Evolutionary conservation across 2,888 invertebrate genomes (phyloP), one percentile per base, ranked within the genome.

Genomic region (Pachycephus smyrnensis): DNA sequence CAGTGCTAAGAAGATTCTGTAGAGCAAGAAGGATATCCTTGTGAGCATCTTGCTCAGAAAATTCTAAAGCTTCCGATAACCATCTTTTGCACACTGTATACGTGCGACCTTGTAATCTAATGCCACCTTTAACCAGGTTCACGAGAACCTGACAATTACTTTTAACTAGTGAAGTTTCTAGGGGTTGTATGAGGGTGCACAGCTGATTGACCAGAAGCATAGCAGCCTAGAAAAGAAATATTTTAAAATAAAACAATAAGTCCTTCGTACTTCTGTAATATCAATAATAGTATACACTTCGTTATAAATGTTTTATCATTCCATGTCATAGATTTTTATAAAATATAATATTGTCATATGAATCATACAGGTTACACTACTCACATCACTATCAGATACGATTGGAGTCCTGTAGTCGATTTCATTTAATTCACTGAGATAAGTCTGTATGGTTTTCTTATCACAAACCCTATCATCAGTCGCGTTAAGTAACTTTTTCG

Each of bases 361-460:
- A 23, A 23, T 55, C 55, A 55, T 69, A 76, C 4, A 74, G 75
- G 73, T 37, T 30, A 55, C 33, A 33, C 33, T 69, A 84, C 89
- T 87, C 82, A 89, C 94, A 88, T 93, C 91, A 88, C 92, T 92
- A 78, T 91, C 88, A n/a, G 92, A 91, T 86, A 93, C 92, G 77
- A 92, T 84, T 78, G 92, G 90, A 32, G 87, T 87, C 85, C 93
- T 93, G 86, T 93, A 95, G 84, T 95, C 94, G 75, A 95, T 91
- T 0, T 93, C 92, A 88, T 95, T 95, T 68, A 96, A 91, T 83
- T 95, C 94, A 85, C 94, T 94, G 75, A 96, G 92, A 30, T 93
- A 89, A 71, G 90, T 89, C 85, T 94, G 93, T 4, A 95, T 91
- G n/a, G 84, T 81, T 75, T 83, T 85, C 79, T 85, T 88, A 36